Evolutionary conservation across 2,888 invertebrate species (phyloP).

Genomic region (Anaspis maculata): DNA sequence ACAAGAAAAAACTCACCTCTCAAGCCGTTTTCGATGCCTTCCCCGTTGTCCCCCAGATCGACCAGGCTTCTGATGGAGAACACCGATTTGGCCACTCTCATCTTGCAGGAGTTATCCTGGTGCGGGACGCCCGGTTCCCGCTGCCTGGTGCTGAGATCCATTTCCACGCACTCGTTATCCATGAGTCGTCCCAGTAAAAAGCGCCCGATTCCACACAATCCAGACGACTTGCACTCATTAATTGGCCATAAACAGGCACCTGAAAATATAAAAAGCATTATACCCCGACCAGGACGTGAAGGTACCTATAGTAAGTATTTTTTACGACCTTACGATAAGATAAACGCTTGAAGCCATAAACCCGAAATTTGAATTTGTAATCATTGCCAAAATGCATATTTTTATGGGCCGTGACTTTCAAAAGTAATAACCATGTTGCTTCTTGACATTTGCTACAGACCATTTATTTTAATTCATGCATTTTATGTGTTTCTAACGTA

Average conservation of each 20-base stretch:
- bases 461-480: too few species aligned
- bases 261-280: conserved; percentile 5
- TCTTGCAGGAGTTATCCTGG: conserved; percentile 40
- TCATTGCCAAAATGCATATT: too few species aligned
- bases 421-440: too few species aligned
- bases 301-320: too few species aligned
- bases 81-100: conserved; percentile 50
- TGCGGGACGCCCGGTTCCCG: conserved; percentile 27
- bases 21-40: conserved; percentile 19
- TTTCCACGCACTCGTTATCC: conserved; percentile 33
- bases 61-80: conserved; percentile 52
- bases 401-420: too few species aligned
- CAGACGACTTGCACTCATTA: conserved; percentile 7
- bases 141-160: conserved; percentile 47
- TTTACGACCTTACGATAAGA: too few species aligned
- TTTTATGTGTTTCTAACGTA: too few species aligned
- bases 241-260: conserved; percentile 5
- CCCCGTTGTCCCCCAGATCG: conserved; percentile 45
- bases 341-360: too few species aligned
- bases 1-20: too few species aligned
- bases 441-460: too few species aligned
- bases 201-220: conserved; percentile 4
- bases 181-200: conserved; percentile 17
- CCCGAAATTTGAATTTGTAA: conserved; percentile 16
- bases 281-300: too few species aligned